These are phyloP conservation scores for Pempheris klunzingeri DNA, from an alignment of 2,797 vertebrate species.

Conservation along the genomic window DNA sequence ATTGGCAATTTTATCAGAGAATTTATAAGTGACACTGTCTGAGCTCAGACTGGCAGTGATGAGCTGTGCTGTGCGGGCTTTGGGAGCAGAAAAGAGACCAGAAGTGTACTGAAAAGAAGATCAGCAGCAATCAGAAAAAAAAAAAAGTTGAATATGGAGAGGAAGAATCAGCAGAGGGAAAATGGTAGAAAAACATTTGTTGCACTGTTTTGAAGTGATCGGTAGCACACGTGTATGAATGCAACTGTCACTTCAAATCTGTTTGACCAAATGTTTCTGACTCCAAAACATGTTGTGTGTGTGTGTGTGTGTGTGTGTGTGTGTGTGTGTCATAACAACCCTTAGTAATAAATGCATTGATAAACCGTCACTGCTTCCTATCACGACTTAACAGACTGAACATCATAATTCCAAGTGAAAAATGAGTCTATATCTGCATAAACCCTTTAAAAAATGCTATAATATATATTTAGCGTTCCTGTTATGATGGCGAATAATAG, in stretches of 20 bases:
- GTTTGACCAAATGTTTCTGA: background rate
- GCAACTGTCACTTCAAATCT: background rate
- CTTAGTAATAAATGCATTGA: background rate
- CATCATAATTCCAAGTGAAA: background rate
- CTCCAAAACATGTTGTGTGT: background rate
- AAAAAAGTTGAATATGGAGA: no score
- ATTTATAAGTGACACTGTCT: no score
- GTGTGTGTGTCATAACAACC: background rate
- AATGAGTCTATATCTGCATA: background rate
- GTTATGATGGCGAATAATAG: background rate
- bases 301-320: background rate
- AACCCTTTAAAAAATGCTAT: background rate
- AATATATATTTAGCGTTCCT: background rate
- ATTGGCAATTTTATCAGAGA: no score
- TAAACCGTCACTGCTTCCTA: background rate
- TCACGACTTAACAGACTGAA: background rate
- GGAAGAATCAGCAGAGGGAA: no score
- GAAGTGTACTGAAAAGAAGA: no score
- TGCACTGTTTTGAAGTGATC: background rate
- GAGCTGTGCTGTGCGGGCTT: background rate
- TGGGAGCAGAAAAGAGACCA: background rate
- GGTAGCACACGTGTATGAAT: background rate
- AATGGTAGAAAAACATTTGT: no score
- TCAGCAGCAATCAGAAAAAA: no score
- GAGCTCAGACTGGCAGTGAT: background rate